These are phyloP conservation scores for Phortica variegata DNA, from an alignment of 1,140 invertebrate genomes.

Conservation along the genomic window DNA sequence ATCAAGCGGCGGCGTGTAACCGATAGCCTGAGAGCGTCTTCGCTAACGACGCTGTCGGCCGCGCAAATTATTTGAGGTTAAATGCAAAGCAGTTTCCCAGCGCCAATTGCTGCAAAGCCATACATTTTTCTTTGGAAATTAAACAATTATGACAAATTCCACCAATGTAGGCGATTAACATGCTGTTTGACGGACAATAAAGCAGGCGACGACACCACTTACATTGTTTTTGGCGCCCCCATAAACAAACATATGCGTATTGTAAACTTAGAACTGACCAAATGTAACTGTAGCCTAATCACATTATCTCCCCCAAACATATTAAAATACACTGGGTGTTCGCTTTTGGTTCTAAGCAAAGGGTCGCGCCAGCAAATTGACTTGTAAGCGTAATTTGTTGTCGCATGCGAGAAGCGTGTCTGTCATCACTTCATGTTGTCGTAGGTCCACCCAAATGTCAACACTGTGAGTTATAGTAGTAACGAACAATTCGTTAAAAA, in stretches of 20 bases:
- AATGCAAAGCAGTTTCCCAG: neutral
- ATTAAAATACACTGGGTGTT: no score
- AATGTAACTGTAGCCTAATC: conserved; percentile 40
- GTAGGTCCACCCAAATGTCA: no score
- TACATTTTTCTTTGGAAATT: conserved; percentile 33
- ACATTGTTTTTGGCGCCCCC: neutral
- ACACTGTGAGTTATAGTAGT: no score
- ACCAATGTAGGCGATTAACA: neutral
- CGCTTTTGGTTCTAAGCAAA: no score
- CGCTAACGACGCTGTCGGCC: conserved; percentile 13
- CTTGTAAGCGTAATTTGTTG: no score
- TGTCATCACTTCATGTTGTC: no score
- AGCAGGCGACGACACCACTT: neutral
- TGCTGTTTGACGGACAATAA: neutral
- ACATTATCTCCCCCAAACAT: conserved; percentile 23
- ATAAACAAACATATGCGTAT: neutral
- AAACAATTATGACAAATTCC: conserved; percentile 41
- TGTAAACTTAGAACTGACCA: neutral
- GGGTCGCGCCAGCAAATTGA: no score
- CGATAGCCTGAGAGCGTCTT: neutral
- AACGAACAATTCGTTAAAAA: no score
- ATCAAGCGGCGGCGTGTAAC: conserved; percentile 4
- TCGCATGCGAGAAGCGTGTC: no score
- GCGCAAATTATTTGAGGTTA: conserved; percentile 12
- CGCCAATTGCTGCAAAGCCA: neutral